Base-by-base conservation (phyloP, 2,888 invertebrate species). In the Eilema depressum region DNA sequence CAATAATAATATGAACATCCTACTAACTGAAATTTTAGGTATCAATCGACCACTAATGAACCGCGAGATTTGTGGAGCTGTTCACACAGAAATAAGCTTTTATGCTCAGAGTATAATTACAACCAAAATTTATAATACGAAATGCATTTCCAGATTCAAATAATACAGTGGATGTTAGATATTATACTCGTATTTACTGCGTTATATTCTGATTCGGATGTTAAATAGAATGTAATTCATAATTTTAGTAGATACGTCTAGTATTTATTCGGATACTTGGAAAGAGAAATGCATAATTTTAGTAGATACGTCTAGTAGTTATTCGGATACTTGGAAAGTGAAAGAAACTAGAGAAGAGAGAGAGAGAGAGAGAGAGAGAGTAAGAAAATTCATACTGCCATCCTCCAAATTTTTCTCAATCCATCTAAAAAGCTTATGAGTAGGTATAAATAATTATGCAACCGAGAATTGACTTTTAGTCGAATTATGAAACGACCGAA, bases 41-140 rank as follows among this genome's bases (percentile, higher is more conserved):
- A 17, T 63, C 20, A 63, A 63, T 63, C 63, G 37, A 20, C 63
- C 41, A 20, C 41, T 63, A 63, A 63, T 41, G 63, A 63, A 63
- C 25, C 37, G 14, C 25, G 63, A 17, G 8, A 5, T 26, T 10
- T 8, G 17, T 41, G 25, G 14, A 37, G 25, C 63, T 14, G 47
- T 47, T 47, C 47, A 14, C 37, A 33, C n/a, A 20, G 20, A 47
- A 47, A 47, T 41, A 12, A 37, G 33, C 33, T 1, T 37, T 37
- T 37, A 37, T 37, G 12, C 33, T 37, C 33, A 12, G 17, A 41
- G 17, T 41, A 41, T 61, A 30, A 59, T 26, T 59, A 14, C 11
- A 23, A 14, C 12, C 11, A 12, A 14, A 25, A 59, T 59, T 59
- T 59, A 1, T n/a, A 7, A 25, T 2, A 14, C 2, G 4, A 4